phyloP scores from a whole-genome alignment of 2,113 vertebrate genomes.

The Anthoscopus minutus region DNA sequence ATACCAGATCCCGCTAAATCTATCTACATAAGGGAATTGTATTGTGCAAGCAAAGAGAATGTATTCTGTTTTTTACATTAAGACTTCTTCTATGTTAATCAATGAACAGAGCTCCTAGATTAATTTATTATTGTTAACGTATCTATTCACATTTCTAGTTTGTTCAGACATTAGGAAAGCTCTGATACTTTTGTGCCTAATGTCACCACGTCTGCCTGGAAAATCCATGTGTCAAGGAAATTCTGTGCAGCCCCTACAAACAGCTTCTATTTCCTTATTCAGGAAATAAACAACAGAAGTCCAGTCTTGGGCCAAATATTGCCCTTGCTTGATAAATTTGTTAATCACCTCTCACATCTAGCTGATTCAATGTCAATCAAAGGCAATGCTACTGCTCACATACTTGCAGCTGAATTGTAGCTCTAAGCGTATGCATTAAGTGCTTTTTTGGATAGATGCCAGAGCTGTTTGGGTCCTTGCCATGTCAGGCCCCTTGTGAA shows the following conservation, averaged over 20 bases:
- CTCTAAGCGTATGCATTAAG: neutral
- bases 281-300: neutral
- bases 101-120: neutral
- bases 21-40: neutral
- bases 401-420: constrained; percentile 15
- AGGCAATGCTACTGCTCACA: neutral
- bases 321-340: neutral
- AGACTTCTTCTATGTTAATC: neutral
- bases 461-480: constrained; percentile 21
- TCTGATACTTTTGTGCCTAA: neutral
- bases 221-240: neutral
- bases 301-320: constrained; percentile 19
- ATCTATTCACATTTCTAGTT: neutral
- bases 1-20: neutral
- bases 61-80: neutral
- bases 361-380: constrained; percentile 44
- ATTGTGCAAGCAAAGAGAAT: neutral
- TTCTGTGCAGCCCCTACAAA: neutral
- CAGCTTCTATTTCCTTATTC: neutral
- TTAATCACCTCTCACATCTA: constrained; percentile 41
- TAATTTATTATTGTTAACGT: neutral
- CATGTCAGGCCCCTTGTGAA: neutral
- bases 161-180: neutral
- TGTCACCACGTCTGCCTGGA: neutral
- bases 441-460: constrained; percentile 30